Base-by-base conservation (phyloP, 1,140 invertebrate genomes). In the Brachionus rubens region DNA sequence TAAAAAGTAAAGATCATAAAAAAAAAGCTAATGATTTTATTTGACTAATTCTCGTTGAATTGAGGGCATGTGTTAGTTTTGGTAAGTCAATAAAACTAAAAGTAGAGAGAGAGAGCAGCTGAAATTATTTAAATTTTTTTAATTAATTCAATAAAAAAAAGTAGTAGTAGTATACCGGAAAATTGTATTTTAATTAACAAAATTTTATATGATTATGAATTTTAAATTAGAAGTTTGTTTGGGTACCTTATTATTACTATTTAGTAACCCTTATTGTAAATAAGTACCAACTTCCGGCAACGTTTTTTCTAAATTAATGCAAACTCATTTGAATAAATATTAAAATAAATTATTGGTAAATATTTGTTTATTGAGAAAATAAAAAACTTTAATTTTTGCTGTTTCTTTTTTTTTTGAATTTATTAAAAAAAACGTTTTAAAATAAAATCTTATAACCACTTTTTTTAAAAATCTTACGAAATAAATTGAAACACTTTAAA, bases 181-280 rank as follows among this genome's bases (percentile, higher is more conserved):
- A 59, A 59, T 59, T 59, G 30, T 33, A 40, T 59, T 59, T 59
- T 59, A 59, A 59, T 59, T 59, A 59, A 59, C 54, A 59, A 59
- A 59, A 59, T 30, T 59, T 26, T 33, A 9, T 59, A 28, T 59
- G 54, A 26, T 59, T 36, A 59, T 59, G 54, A 59, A 59, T 59
- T 33, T 59, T 59, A 59, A 59, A 59, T n/a, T 33, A 59, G 54
- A 36, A 9, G 9, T 36, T 36, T 3, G 33, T 59, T 9, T 21
- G 6, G 9, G 7, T 36, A 59, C 33, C 36, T n/a, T 48, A 48
- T n/a, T 48, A 48, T n/a, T 16, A 16, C n/a, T 48, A 16, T 16
- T 48, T 48, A 33, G 30, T 14, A 28, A 59, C 54, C 54, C 36
- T 7, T 36, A 28, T 26, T 28, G 16, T 28, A 48, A 24, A n/a